These are phyloP conservation scores for Philopotamus ludificatus DNA, from an alignment of 1,140 invertebrate species.

Conservation along the genomic window DNA sequence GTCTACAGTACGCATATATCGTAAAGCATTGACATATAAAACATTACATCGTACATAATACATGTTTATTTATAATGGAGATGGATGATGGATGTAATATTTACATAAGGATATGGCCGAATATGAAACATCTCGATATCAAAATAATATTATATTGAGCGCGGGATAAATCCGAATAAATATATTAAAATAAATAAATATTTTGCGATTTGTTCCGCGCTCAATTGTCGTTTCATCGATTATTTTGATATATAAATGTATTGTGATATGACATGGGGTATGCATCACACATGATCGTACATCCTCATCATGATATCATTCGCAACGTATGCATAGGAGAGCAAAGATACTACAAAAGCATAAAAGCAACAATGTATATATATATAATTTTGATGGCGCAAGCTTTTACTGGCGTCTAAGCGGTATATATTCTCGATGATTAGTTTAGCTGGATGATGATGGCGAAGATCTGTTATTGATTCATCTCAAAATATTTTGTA, in stretches of 20 bases:
- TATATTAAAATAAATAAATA: too few relatives aligned
- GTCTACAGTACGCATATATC: background rate
- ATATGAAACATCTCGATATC: background rate
- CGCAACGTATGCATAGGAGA: background rate
- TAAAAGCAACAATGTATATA: background rate
- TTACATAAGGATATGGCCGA: constrained; percentile 10
- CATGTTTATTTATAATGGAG: constrained; percentile 7
- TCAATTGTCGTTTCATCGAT: too few relatives aligned
- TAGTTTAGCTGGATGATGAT: constrained; percentile 5
- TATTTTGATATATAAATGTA: too few relatives aligned
- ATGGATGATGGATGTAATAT: background rate
- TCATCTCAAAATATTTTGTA: constrained; percentile 52
- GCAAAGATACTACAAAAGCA: constrained; percentile 29
- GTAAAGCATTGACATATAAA: constrained; percentile 12
- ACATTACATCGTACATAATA: background rate
- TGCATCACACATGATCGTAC: too few relatives aligned
- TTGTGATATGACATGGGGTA: too few relatives aligned
- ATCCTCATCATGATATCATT: background rate
- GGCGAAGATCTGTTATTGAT: constrained; percentile 11
- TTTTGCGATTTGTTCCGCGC: too few relatives aligned
- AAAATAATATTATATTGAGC: background rate
- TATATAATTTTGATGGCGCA: background rate
- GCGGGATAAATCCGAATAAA: too few relatives aligned
- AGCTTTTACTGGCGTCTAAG: too few relatives aligned
- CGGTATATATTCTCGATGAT: too few relatives aligned